A percentile compares a stretch with the other conserved stretches of the same genome.
phyloP scores from a whole-genome alignment of 2,797 vertebrate genomes.

The Alosa sapidissima region DNA sequence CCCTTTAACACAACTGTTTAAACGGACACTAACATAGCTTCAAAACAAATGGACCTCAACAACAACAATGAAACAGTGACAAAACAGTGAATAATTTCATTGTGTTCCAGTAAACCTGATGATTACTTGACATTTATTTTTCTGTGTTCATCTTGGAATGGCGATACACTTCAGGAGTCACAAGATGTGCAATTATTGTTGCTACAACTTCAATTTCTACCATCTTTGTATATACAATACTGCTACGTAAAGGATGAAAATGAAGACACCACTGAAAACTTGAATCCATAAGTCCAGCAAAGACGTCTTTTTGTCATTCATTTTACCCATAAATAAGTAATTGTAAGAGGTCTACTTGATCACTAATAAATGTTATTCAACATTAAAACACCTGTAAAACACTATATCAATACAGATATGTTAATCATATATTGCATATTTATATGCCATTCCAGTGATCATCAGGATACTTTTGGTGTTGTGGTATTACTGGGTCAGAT shows the following conservation, averaged over 20 bases:
- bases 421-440: background rate
- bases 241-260: background rate
- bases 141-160: background rate
- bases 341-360: background rate
- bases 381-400: background rate
- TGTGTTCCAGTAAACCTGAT: background rate
- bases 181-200: background rate
- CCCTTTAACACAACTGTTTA: too few relatives aligned
- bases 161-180: background rate
- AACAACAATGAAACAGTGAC: background rate
- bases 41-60: background rate
- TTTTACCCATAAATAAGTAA: background rate
- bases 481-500: background rate
- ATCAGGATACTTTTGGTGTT: too few relatives aligned
- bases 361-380: background rate
- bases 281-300: background rate
- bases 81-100: too few relatives aligned
- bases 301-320: background rate
- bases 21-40: too few relatives aligned
- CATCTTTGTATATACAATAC: background rate
- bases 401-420: constrained; percentile 37
- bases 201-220: background rate
- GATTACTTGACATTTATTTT: background rate
- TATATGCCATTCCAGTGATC: too few relatives aligned
- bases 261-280: background rate